Evolutionary conservation across 2,888 invertebrate genomes (phyloP), one percentile per base, ranked within the genome.

Genomic region (Eupithecia pulchellata): DNA sequence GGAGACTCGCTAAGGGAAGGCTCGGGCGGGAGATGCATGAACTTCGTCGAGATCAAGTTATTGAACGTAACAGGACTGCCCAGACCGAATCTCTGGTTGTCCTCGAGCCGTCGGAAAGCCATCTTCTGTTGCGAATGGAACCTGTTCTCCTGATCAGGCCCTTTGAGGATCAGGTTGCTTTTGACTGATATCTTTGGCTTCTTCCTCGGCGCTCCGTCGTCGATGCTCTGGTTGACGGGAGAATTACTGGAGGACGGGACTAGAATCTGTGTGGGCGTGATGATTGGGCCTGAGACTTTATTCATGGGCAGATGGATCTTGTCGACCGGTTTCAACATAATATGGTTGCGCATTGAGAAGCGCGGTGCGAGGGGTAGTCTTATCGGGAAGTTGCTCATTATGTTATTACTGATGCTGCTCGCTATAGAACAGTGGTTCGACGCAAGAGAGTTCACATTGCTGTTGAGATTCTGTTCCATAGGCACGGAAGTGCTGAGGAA

Each of bases 171-270:
- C 52, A 94, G 79, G 77, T 94, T 94, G 76, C 94, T 94, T 81
- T 94, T 94, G 0, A 94, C 94, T 1, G 94, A 94, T 86, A 94
- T 94, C 78, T 94, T 94, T 0, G 94, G 91, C 69, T 94, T 94
- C 76, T 94, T 94, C 34, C 94, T 85, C 0, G 93, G 93, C 52
- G 79, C 84, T 1, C 91, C 89, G 39, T 94, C 93, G 39, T 93
- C 93, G 17, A 82, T 79, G 0, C 82, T 78, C 39, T 87, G 85
- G 68, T 88, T 89, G 1, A 92, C 84, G 1, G 93, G 92, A 2
- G 93, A 93, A 74, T 91, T 91, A 68, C 92, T 90, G 0, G 86
- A 89, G 0, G 91, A 90, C 0, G 91, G 92, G 0, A 93, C 92
- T 0, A 94, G 81, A 58, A 93, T 92, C 76, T 93, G 93, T 11